Evolutionary conservation across 2,113 vertebrate species (phyloP).

Genomic region (Marmota flaviventris): DNA sequence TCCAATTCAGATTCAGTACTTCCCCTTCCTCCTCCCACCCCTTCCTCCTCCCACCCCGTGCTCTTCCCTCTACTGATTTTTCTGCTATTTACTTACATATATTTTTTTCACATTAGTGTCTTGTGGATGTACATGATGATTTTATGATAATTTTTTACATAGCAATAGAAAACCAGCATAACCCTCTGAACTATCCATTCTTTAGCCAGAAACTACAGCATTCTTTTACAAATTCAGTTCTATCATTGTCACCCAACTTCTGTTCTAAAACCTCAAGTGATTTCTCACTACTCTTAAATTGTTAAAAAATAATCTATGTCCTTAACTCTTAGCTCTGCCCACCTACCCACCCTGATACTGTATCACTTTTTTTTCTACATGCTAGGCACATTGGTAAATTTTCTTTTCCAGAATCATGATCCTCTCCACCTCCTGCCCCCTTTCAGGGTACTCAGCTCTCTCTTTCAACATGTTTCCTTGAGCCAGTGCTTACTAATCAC

Average conservation of each 20-base stretch:
- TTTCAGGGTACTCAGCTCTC: background rate
- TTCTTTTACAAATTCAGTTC: background rate
- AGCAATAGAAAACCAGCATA: background rate
- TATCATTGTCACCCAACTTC: background rate
- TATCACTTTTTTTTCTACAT: background rate
- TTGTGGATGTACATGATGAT: too few relatives aligned
- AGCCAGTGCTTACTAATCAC: background rate
- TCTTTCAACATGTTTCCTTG: background rate
- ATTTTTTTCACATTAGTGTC: too few relatives aligned
- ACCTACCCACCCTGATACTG: background rate
- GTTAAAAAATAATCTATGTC: background rate
- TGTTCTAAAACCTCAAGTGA: background rate
- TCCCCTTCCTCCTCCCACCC: background rate
- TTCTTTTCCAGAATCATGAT: background rate
- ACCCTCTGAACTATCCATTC: background rate
- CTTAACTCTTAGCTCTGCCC: background rate
- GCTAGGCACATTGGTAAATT: background rate
- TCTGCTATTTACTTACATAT: too few relatives aligned
- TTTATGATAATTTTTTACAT: background rate
- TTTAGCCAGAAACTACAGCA: background rate
- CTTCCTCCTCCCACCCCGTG: too few relatives aligned
- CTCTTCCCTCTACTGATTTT: too few relatives aligned
- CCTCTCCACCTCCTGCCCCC: background rate
- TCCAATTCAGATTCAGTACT: too few relatives aligned
- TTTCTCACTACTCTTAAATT: background rate